Conservation (phyloP, 2,888 invertebrate species). For the Ennomos erosarius region DNA sequence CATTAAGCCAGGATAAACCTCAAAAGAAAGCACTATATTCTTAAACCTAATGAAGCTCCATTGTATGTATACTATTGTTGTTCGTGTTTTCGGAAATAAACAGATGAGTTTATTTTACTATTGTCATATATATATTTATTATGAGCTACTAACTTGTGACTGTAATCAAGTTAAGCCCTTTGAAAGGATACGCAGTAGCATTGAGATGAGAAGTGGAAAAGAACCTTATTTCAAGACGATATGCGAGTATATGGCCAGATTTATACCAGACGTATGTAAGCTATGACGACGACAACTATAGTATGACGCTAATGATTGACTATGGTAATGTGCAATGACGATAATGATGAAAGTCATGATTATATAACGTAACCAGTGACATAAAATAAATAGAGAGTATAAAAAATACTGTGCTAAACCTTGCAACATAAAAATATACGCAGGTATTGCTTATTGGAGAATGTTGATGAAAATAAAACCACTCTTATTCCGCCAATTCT, state of each 20-base stretch:
- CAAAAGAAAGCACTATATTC: background rate
- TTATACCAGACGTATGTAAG: background rate
- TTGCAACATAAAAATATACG: background rate
- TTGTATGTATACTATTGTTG: too few species aligned
- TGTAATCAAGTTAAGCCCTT: background rate
- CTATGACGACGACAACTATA: slow-evolving; percentile 1
- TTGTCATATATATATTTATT: too few species aligned
- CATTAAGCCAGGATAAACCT: background rate
- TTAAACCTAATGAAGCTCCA: background rate
- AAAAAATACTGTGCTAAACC: slow-evolving; percentile 2
- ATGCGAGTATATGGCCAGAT: background rate
- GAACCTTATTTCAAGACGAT: background rate
- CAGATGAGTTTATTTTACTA: too few species aligned
- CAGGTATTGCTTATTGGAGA: slow-evolving; percentile 9
- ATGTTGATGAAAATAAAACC: slow-evolving; percentile 8
- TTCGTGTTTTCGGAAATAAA: too few species aligned
- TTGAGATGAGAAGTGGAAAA: background rate
- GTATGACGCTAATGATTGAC: slow-evolving; percentile 8
- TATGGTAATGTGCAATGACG: slow-evolving; percentile 8
- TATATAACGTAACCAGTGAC: slow-evolving; percentile 6
- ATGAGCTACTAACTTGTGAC: too few species aligned
- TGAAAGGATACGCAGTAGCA: background rate
- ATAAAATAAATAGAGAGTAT: slow-evolving; percentile 3
- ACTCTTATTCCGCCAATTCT: slow-evolving; percentile 9
- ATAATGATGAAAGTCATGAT: slow-evolving; percentile 13